phyloP scores from a whole-genome alignment of 2,113 vertebrate genomes.

The Salvator merianae region DNA sequence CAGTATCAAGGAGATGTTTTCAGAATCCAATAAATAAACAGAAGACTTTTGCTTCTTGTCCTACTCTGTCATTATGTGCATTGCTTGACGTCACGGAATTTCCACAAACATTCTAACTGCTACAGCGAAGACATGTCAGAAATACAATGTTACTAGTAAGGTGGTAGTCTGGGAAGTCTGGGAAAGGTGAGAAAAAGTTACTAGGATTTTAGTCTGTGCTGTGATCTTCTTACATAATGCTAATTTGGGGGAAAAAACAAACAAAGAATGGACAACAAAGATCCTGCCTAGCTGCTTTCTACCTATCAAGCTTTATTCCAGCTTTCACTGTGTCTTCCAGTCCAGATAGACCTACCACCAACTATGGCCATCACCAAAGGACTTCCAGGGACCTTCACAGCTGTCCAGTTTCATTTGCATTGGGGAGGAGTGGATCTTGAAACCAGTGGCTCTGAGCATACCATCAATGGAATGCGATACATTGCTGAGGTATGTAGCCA shows the following conservation, averaged over 20 bases:
- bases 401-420: constrained; percentile 91
- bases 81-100: not conserved
- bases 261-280: not conserved
- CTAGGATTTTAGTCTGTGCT: not conserved
- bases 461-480: constrained; percentile 84
- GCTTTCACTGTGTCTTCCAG: constrained; percentile 63
- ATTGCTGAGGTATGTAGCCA: constrained; percentile 81
- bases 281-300: too few relatives aligned
- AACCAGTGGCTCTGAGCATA: constrained; percentile 90
- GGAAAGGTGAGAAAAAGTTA: not conserved
- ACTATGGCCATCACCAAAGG: constrained; percentile 80
- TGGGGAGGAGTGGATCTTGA: constrained; percentile 87
- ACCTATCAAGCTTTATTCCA: not conserved
- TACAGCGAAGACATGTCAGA: not conserved
- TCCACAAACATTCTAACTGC: not conserved
- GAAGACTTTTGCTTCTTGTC: not conserved
- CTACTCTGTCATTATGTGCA: not conserved
- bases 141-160: not conserved
- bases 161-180: not conserved
- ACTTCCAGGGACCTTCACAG: constrained; percentile 73
- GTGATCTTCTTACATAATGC: too few relatives aligned
- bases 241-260: not conserved
- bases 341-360: constrained; percentile 84
- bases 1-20: too few relatives aligned
- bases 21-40: too few relatives aligned